These are phyloP conservation scores for Encarsia formosa DNA, from an alignment of 2,888 invertebrate genomes.

Conservation along the genomic window DNA sequence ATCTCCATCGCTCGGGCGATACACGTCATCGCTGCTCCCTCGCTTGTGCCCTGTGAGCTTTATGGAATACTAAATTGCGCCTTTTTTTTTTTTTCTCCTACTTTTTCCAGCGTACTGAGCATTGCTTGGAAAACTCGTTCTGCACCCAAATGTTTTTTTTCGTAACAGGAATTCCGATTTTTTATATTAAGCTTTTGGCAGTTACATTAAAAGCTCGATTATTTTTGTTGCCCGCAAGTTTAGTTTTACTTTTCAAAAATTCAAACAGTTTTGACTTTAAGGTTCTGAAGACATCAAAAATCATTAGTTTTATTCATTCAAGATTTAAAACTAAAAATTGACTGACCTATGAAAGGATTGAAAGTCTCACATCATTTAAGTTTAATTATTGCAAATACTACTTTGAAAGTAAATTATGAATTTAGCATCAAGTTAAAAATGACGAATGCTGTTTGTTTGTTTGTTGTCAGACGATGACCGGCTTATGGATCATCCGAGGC, in stretches of 20 bases:
- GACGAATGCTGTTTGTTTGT: neutral
- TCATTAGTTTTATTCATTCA: no score
- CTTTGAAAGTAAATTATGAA: neutral
- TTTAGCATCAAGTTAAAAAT: neutral
- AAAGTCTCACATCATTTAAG: neutral
- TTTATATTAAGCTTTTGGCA: no score
- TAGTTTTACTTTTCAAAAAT: no score
- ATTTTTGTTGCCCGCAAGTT: no score
- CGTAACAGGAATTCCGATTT: no score
- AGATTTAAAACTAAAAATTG: neutral
- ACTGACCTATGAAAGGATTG: neutral
- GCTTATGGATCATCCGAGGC: slow-evolving; percentile 52
- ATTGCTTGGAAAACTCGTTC: neutral
- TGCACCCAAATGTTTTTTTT: no score
- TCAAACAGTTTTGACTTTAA: no score
- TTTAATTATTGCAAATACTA: neutral
- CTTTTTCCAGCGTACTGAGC: neutral
- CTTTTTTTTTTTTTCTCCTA: neutral
- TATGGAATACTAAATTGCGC: neutral
- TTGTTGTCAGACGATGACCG: neutral
- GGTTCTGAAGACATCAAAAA: no score
- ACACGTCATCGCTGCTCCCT: slow-evolving; percentile 8
- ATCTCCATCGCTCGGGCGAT: neutral
- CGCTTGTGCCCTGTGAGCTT: neutral
- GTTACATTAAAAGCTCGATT: no score